Evolutionary conservation across 2,888 invertebrate species (phyloP), one percentile per base, ranked within the genome.

Genomic region (Apamea epomidion): DNA sequence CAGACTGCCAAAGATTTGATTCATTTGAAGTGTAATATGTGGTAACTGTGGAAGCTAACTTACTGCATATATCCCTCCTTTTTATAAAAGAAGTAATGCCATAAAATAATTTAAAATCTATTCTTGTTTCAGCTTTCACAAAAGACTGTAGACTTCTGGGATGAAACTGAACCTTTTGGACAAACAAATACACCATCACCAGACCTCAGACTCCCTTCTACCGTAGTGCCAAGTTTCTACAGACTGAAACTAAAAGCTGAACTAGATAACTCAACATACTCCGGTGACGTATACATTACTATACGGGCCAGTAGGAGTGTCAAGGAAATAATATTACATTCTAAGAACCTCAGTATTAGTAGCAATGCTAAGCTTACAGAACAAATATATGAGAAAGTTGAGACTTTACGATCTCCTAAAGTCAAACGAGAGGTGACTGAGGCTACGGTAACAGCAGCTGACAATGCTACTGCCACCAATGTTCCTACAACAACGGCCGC

Each of bases 191-290:
- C 88, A 29, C 94, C 94, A 0, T 93, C 95, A 8, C 91, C 93
- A 12, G 94, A 97, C 86, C 92, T 96, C 1, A 90, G 96, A 48
- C 94, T 98, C 18, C 97, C 97, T 25, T 92, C 93, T 3, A 91
- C 94, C 2, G 92, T 98, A 10, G 91, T 93, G 45, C 98, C 98
- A 12, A 95, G 93, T 74, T 96, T 95, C 76, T 98, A 98, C 90
- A 95, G 97, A 73, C 93, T 98, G 4, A 95, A 97, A 80, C 90
- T 98, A 21, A 95, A 93, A 86, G 97, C 97, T 0, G 95, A 97
- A 86, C 93, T 98, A 58, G 95, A 96, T 14, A 94, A 94, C 58
- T 94, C 95, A 2, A 93, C 90, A 51, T 97, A 97, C 78, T 94
- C 92, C 45, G 97, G 97, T 3, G 95, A 96, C 85, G 95, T 97